A percentile compares a stretch with the other conserved stretches of the same genome.
phyloP scores from a whole-genome alignment of 2,113 vertebrate species.

The Tursiops truncatus region DNA sequence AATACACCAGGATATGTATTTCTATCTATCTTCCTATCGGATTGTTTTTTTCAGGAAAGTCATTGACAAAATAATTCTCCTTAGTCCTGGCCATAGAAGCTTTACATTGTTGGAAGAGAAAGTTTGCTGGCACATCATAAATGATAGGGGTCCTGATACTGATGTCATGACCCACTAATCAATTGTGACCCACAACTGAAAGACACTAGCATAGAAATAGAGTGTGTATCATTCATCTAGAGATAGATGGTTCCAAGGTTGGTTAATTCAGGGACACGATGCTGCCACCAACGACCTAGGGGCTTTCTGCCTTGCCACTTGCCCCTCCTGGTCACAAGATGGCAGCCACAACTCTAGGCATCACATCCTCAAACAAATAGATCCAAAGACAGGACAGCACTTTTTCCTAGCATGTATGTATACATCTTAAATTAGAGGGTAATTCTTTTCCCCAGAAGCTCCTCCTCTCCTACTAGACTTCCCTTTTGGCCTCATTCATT shows the following conservation, averaged over 20 bases:
- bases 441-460: neutral
- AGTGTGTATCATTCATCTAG: neutral
- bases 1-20: neutral
- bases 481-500: neutral
- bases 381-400: neutral
- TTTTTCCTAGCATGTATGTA: neutral
- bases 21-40: neutral
- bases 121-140: neutral
- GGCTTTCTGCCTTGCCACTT: neutral
- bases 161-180: neutral
- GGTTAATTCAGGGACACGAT: neutral
- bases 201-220: neutral
- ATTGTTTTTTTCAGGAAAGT: neutral
- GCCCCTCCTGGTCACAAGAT: neutral
- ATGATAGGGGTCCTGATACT: neutral
- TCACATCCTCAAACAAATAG: neutral
- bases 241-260: neutral
- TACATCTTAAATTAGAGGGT: neutral
- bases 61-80: neutral
- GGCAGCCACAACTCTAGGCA: neutral
- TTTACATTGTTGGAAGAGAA: neutral
- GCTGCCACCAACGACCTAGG: neutral
- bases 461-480: neutral
- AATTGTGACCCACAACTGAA: neutral
- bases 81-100: neutral